Evolutionary conservation across 2,888 invertebrate species (phyloP), one percentile per base, ranked within the genome.

Genomic region (Diaprepes abbreviatus): DNA sequence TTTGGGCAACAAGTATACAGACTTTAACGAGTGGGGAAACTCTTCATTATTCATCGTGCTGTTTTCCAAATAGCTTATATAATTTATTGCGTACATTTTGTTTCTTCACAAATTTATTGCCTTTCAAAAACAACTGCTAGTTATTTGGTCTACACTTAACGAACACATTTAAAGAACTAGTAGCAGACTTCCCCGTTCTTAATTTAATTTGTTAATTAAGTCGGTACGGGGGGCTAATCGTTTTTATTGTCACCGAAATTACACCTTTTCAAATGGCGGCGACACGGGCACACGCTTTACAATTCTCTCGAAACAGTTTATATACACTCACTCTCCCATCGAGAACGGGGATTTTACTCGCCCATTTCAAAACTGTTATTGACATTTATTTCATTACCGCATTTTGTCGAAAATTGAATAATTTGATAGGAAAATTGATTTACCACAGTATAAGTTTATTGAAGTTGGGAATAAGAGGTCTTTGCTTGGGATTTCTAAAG

Each of bases 321-420:
- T 40, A 14, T 2, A 24, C 24, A 4, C 24, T 24, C 9, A 19
- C 12, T 21, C 17, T 12, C n/a, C 55, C 36, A 17, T 9, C 21
- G 28, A 10, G 33, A 43, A 40, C 45, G 43, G 59, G 45, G 67
- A 43, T 55, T 57, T 57, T 74, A 73, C 74, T 69, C 76, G 76
- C 74, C 72, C 75, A 70, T 72, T 64, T 71, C 66, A 73, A 72
- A 71, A 66, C 74, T 76, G 74, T 70, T 79, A 80, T 80, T 81
- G 81, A 81, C 81, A 78, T 81, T 81, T 79, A 81, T 81, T 81
- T 79, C 78, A 78, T 79, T 79, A 77, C 71, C 74, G 74, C 74
- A 74, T 74, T 76, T 75, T 75, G 76, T 71, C 74, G 43, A 60
- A 73, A 75, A 76, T 77, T 75, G 74, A 76, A 76, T 76, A 75